Conservation (phyloP, 2,797 vertebrate genomes). For the Loriculus beryllinus region DNA sequence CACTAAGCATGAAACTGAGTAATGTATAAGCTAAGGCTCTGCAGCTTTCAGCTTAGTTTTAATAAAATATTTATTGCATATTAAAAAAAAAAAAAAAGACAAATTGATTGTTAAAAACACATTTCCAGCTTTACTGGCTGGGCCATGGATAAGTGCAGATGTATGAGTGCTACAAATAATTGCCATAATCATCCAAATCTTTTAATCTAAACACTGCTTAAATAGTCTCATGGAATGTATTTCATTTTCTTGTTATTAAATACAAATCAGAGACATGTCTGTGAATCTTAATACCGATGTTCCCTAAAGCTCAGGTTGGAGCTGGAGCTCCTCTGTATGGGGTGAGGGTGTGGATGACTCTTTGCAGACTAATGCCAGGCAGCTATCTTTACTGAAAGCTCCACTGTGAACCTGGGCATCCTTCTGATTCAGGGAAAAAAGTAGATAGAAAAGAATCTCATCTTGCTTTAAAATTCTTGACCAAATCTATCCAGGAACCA, state of each 20-base stretch:
- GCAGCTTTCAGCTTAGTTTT: background rate
- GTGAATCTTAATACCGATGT: background rate
- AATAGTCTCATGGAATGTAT: background rate
- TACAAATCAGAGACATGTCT: background rate
- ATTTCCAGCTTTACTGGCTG: background rate
- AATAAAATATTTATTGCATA: background rate
- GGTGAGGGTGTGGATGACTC: background rate
- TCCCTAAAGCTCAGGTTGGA: background rate
- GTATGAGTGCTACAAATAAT: background rate
- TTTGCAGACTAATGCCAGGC: background rate
- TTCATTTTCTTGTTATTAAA: background rate
- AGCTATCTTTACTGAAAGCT: background rate
- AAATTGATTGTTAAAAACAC: background rate
- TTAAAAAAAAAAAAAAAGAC: background rate
- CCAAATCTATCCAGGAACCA: background rate
- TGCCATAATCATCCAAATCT: background rate
- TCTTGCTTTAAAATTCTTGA: background rate
- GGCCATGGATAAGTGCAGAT: background rate
- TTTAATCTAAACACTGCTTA: background rate
- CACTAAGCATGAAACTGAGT: background rate
- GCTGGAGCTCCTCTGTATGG: background rate
- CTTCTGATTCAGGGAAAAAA: background rate
- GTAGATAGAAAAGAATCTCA: background rate
- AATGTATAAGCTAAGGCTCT: background rate
- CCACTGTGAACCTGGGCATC: background rate